A percentile compares a stretch with the other conserved stretches of the same genome.
These are phyloP conservation scores for Trinorchestia longiramus DNA, from an alignment of 1,140 invertebrate genomes.

Conservation along the genomic window DNA sequence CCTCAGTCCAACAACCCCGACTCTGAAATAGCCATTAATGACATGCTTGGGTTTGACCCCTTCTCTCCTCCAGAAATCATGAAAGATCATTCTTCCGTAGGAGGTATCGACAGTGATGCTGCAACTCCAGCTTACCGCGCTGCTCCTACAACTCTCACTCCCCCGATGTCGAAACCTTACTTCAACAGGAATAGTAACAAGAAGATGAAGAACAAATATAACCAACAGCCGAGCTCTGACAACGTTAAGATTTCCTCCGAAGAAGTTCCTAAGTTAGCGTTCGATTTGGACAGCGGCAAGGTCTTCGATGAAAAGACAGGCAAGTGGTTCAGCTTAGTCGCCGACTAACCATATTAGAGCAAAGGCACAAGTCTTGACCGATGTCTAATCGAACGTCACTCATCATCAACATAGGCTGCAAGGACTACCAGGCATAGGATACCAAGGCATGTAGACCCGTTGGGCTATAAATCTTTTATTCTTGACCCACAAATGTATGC, in stretches of 20 bases:
- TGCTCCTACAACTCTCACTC: constrained; percentile 22
- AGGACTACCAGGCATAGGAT: neutral
- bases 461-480: neutral
- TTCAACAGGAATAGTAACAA: neutral
- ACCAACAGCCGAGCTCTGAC: neutral
- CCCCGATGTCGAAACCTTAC: constrained; percentile 1
- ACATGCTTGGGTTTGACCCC: constrained; percentile 57
- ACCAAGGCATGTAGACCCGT: neutral
- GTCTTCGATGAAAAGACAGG: constrained; percentile 67
- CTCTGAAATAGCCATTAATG: constrained; percentile 32
- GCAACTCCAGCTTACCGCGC: constrained; percentile 4
- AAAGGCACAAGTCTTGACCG: neutral
- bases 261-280: constrained; percentile 53
- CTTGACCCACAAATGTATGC: neutral
- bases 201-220: constrained; percentile 41
- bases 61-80: constrained; percentile 56
- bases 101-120: constrained; percentile 30
- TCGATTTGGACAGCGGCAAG: constrained; percentile 66
- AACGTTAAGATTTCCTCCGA: neutral
- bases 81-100: constrained; percentile 37
- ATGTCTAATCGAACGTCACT: neutral
- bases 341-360: constrained; percentile 51
- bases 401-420: neutral
- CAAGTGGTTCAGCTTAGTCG: constrained; percentile 66
- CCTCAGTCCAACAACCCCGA: neutral